Evolutionary conservation across 1,140 invertebrate genomes (phyloP).

Genomic region (Drosophila ohnishii): DNA sequence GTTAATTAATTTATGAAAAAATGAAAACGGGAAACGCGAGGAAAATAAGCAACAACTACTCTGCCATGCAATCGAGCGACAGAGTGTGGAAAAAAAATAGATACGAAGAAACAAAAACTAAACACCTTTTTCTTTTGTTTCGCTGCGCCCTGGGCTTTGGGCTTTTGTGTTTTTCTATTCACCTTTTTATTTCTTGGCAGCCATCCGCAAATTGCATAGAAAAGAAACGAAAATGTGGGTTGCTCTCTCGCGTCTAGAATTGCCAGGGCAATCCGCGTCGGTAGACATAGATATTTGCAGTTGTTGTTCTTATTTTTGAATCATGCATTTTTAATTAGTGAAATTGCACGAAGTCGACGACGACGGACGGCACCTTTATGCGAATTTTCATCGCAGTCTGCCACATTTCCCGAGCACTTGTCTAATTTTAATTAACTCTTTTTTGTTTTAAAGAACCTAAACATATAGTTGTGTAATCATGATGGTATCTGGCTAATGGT

Average conservation of each 20-base stretch:
- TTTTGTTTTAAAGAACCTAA: conserved; percentile 27
- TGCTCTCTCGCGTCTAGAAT: conserved; percentile 76
- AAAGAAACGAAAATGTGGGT: conserved; percentile 68
- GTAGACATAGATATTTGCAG: conserved; percentile 55
- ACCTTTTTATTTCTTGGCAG: conserved; percentile 63
- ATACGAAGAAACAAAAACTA: conserved; percentile 20
- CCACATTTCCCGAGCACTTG: conserved; percentile 69
- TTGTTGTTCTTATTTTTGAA: conserved; percentile 66
- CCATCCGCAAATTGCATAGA: conserved; percentile 71
- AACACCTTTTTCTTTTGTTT: conserved; percentile 55
- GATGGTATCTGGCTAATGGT: background rate
- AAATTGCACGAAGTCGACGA: conserved; percentile 66
- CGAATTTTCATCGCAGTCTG: conserved; percentile 64
- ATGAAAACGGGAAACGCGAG: conserved; percentile 53
- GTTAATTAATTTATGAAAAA: conserved; percentile 78
- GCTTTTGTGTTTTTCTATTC: conserved; percentile 27
- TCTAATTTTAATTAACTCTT: conserved; percentile 78
- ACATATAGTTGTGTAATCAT: conserved; percentile 21
- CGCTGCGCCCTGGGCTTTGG: conserved; percentile 6
- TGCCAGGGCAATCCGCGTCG: conserved; percentile 42
- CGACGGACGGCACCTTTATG: conserved; percentile 49
- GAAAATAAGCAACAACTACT: conserved; percentile 34
- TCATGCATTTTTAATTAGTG: conserved; percentile 80
- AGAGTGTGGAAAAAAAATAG: conserved; percentile 30
- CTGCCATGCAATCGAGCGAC: conserved; percentile 50